A percentile compares a stretch with the other conserved stretches of the same genome.
Evolutionary conservation across 2,797 vertebrate species (phyloP).

Genomic region (Tokudaia tokunoshimensis): DNA sequence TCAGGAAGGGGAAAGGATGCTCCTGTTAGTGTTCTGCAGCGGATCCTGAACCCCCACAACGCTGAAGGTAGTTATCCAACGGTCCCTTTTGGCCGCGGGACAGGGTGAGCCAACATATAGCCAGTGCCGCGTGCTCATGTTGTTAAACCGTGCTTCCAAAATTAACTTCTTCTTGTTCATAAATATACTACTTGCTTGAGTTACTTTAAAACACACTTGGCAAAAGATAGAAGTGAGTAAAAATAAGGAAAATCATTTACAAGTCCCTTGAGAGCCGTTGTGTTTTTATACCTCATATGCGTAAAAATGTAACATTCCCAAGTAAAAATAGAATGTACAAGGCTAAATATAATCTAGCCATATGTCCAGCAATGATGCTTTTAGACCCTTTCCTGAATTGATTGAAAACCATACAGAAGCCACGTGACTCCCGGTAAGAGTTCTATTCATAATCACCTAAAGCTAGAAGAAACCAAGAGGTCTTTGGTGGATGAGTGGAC

Average conservation of each 20-base stretch:
- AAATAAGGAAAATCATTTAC: slow-evolving; percentile 37
- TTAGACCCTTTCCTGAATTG: neutral
- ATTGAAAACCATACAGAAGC: slow-evolving; percentile 46
- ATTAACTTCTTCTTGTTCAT: slow-evolving; percentile 19
- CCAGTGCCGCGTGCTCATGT: neutral
- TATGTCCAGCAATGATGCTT: neutral
- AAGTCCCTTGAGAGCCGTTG: slow-evolving; percentile 5
- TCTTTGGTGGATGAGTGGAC: neutral
- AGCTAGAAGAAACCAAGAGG: neutral
- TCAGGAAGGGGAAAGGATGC: neutral
- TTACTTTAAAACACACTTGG: slow-evolving; percentile 29
- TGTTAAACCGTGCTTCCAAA: slow-evolving; percentile 37
- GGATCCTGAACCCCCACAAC: neutral
- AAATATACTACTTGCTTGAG: slow-evolving; percentile 17
- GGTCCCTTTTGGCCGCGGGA: neutral
- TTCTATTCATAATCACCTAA: slow-evolving; percentile 46
- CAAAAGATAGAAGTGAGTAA: slow-evolving; percentile 39
- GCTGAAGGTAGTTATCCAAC: neutral
- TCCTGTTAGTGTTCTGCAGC: neutral
- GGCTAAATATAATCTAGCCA: slow-evolving; percentile 29
- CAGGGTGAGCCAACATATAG: neutral
- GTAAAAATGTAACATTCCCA: slow-evolving; percentile 38
- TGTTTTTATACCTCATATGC: slow-evolving; percentile 25
- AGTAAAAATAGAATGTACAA: slow-evolving; percentile 14
- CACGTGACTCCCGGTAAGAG: neutral